Conservation (phyloP, 2,888 invertebrate genomes). For the Torymus texanus region DNA sequence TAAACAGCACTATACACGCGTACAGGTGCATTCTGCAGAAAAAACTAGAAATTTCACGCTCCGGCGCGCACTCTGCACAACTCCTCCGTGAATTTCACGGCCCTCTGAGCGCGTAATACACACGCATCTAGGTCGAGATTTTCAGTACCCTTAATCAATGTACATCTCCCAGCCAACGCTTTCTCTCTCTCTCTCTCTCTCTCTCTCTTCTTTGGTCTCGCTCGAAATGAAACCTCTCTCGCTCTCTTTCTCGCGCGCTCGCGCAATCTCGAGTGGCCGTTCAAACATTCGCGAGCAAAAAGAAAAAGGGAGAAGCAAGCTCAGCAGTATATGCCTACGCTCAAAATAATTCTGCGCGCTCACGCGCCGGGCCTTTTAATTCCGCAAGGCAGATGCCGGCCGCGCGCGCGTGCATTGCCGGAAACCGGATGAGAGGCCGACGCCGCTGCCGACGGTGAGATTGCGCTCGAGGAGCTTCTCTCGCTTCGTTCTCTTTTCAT, state of each 20-base stretch:
- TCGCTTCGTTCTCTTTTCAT: neutral
- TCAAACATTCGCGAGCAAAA: constrained; percentile 41
- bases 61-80: neutral
- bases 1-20: too few relatives aligned
- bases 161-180: neutral
- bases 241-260: neutral
- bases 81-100: constrained; percentile 9
- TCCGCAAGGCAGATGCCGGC: constrained; percentile 40
- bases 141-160: constrained; percentile 25
- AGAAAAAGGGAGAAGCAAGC: neutral
- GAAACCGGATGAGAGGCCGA: constrained; percentile 40
- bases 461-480: constrained; percentile 12
- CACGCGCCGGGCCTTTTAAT: constrained; percentile 47
- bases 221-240: constrained; percentile 32
- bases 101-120: neutral
- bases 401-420: constrained; percentile 18
- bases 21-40: too few relatives aligned
- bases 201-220: neutral
- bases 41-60: too few relatives aligned
- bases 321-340: constrained; percentile 7
- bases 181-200: too few relatives aligned
- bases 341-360: constrained; percentile 39
- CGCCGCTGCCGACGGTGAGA: neutral
- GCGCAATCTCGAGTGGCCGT: constrained; percentile 45
- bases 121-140: neutral